These are phyloP conservation scores for Dione juno DNA, from an alignment of 2,888 invertebrate genomes.

Conservation along the genomic window DNA sequence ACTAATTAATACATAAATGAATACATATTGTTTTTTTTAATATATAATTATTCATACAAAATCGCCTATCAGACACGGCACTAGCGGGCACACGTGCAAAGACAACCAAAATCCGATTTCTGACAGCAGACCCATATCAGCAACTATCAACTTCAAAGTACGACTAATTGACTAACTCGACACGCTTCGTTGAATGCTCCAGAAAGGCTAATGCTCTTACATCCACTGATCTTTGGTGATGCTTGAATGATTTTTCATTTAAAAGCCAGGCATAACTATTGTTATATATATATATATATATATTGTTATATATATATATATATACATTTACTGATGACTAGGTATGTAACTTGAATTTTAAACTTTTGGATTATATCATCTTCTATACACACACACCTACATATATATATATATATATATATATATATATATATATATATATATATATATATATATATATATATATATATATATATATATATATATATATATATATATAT, in stretches of 20 bases:
- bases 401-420: too few species aligned
- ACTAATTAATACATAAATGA: too few species aligned
- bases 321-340: too few species aligned
- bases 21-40: neutral
- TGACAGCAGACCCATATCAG: slow-evolving; percentile 49
- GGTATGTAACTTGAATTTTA: too few species aligned
- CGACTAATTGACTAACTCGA: slow-evolving; percentile 50
- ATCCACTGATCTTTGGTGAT: slow-evolving; percentile 42
- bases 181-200: slow-evolving; percentile 44
- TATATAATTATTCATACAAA: neutral
- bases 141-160: slow-evolving; percentile 52
- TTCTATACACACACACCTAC: too few species aligned
- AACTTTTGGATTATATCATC: neutral
- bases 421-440: too few species aligned
- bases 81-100: slow-evolving; percentile 35
- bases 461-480: too few species aligned
- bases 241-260: slow-evolving; percentile 44
- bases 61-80: slow-evolving; percentile 12
- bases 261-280: slow-evolving; percentile 27
- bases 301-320: neutral
- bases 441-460: too few species aligned
- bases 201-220: slow-evolving; percentile 43
- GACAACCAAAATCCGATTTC: slow-evolving; percentile 39
- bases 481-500: too few species aligned
- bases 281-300: slow-evolving; percentile 4